Conservation (phyloP, 2,797 vertebrate genomes). For the Morus bassanus region DNA sequence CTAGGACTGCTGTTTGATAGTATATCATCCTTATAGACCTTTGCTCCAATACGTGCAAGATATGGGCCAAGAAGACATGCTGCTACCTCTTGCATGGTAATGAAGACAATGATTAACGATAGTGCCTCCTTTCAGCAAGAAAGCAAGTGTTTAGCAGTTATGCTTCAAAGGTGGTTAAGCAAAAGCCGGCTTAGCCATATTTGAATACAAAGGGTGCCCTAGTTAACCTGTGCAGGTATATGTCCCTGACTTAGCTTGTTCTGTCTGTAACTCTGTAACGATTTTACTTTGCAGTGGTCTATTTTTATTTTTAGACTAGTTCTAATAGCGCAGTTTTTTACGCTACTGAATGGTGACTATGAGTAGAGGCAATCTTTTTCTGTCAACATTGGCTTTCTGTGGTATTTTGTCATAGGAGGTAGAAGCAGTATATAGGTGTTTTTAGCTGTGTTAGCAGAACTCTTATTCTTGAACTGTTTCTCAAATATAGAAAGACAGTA, state of each 20-base stretch:
- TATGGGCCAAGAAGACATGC: constrained; percentile 99
- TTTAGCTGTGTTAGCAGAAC: not conserved
- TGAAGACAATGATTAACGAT: constrained; percentile 51
- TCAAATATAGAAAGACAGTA: not conserved
- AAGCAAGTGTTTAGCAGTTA: not conserved
- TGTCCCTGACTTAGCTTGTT: not conserved
- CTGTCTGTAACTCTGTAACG: not conserved
- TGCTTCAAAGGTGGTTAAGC: not conserved
- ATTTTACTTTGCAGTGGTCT: not conserved
- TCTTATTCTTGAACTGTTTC: not conserved
- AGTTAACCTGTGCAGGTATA: not conserved
- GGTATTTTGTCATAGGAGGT: not conserved
- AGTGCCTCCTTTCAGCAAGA: constrained; percentile 31
- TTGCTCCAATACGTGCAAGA: constrained; percentile 98
- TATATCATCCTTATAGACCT: constrained; percentile 98
- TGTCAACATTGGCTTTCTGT: not conserved
- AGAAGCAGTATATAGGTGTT: not conserved
- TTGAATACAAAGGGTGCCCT: not conserved
- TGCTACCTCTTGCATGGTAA: constrained; percentile 97
- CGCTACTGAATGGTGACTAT: not conserved
- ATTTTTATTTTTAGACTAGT: not conserved
- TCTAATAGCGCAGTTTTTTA: not conserved
- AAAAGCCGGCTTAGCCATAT: not conserved
- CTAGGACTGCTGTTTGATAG: constrained; percentile 99
- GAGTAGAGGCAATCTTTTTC: not conserved